A percentile compares a stretch with the other conserved stretches of the same genome.
Evolutionary conservation across 2,113 vertebrate species (phyloP).

Genomic region (Perognathus longimembris): DNA sequence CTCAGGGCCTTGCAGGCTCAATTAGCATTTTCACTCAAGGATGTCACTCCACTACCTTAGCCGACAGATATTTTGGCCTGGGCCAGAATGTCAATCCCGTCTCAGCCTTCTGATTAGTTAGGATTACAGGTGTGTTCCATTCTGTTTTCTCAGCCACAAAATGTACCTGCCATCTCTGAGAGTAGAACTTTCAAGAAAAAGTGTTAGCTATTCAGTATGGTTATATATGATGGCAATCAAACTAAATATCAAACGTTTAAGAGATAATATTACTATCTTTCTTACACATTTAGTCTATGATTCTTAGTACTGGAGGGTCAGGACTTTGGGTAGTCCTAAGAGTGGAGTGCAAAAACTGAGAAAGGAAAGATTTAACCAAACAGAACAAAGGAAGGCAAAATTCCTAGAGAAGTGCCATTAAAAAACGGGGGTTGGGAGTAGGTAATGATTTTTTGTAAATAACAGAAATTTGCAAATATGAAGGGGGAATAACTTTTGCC

Average conservation of each 20-base stretch:
- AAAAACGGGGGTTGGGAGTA: background rate
- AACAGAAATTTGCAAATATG: background rate
- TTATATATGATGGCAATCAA: background rate
- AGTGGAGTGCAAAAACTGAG: background rate
- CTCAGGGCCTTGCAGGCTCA: too few species aligned
- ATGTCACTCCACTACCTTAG: too few species aligned
- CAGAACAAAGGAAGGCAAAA: background rate
- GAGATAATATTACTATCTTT: background rate
- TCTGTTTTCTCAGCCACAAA: background rate
- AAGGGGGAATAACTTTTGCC: background rate
- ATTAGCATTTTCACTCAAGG: too few species aligned
- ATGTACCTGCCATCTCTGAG: background rate
- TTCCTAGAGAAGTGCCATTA: background rate
- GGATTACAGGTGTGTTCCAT: too few species aligned
- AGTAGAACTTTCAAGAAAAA: background rate
- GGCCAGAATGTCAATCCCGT: too few species aligned
- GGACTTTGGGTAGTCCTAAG: background rate
- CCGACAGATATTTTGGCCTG: too few species aligned
- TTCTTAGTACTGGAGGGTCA: background rate
- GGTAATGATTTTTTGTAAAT: background rate
- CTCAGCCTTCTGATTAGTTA: too few species aligned
- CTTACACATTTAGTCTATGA: background rate
- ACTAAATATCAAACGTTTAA: conserved; percentile 22
- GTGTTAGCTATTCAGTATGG: background rate
- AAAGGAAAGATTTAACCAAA: background rate